Conservation (phyloP, 1,140 invertebrate genomes). For the Aricia agestis region DNA sequence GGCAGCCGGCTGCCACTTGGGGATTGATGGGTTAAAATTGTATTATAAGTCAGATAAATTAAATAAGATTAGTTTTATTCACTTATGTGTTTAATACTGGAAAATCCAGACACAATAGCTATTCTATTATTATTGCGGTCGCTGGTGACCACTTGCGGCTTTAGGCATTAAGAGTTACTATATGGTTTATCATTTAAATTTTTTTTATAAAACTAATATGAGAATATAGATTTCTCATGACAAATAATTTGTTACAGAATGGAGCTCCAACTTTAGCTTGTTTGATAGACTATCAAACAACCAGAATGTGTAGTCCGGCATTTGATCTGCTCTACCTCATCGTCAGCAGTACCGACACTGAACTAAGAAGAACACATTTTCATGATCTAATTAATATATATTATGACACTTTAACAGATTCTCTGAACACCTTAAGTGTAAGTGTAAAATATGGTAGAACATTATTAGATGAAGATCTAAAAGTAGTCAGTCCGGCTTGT, state of each 20-base stretch:
- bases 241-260: constrained; percentile 43
- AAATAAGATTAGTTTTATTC: too few species aligned
- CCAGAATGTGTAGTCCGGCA: constrained; percentile 49
- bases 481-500: constrained; percentile 49
- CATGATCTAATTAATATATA: constrained; percentile 48
- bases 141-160: too few species aligned
- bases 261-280: constrained; percentile 44
- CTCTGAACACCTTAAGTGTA: constrained; percentile 29
- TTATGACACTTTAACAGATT: constrained; percentile 39
- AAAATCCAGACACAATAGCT: too few species aligned
- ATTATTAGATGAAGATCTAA: constrained; percentile 50
- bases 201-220: background rate
- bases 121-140: too few species aligned
- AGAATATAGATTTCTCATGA: background rate
- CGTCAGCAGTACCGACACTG: constrained; percentile 42
- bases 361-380: constrained; percentile 42
- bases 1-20: too few species aligned
- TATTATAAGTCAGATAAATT: too few species aligned
- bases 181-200: too few species aligned
- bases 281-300: constrained; percentile 63
- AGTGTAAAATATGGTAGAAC: constrained; percentile 36
- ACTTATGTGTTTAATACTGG: too few species aligned
- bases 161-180: too few species aligned
- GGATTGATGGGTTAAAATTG: too few species aligned
- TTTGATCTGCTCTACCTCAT: constrained; percentile 59